Base-by-base conservation (phyloP, 2,888 invertebrate genomes). In the Drosophila ezoana region DNA sequence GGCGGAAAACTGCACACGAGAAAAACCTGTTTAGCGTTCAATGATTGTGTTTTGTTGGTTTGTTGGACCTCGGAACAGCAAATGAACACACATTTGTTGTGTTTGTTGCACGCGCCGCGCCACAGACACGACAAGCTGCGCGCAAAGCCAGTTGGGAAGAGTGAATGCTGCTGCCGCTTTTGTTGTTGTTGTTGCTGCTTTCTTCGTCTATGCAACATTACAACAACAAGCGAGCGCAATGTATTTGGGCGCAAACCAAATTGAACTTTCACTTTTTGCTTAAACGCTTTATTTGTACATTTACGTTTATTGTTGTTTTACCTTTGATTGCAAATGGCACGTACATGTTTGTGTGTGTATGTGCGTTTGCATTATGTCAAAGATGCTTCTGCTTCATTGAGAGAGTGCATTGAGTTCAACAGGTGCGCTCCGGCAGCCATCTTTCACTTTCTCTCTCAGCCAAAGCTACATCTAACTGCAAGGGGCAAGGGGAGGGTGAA, bases 1-100 rank as follows among this genome's bases (percentile, higher is more conserved):
- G 86, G 88, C 88, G 83, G 88, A 83, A 83, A 83, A 88, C 63
- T 80, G 88, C 77, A 77, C 83, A 88, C 88, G 88, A 83, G 83
- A 83, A 88, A 83, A 83, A 83, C 83, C 88, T 77, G 83, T 83
- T 83, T 83, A 72, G 80, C 88, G 83, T 83, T 86, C 83, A 83
- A 83, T 83, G 83, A 68, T 72, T 83, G 74, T 76, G 54, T 76
- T 72, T 76, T 76, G 61, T 76, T 74, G 32, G 69, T 74, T 76
- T 75, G 67, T 76, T 65, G 63, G 57, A 54, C 54, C 74, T 52
- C 66, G 41, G 70, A 66, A 58, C 58, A 66, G 71, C 59, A 28
- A 28, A 28, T 28, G 45, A 53, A 53, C 67, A 87, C 72, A 84
- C 76, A 79, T 81, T 79, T 83, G 86, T 82, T 81, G 75, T 76